Evolutionary conservation across 2,113 vertebrate genomes (phyloP), one percentile per base, ranked within the genome.

Genomic region (Rhegmatorhina hoffmannsi): DNA sequence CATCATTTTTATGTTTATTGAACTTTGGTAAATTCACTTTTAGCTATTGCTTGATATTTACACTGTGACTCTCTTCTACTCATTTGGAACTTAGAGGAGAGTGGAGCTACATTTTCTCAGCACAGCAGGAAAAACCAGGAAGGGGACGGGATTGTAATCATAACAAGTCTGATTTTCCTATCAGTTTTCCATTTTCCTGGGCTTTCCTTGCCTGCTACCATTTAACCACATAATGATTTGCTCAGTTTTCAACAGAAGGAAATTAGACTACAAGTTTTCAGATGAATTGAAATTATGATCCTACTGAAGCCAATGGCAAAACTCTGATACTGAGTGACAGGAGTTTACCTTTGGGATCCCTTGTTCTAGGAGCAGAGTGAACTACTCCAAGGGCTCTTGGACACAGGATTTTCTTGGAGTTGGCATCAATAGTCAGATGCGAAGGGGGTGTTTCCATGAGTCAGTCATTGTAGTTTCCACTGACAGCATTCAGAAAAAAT

Each of bases 1-100:
- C 94, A 98, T 98, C 98, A 98, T 96, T 98, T 98, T 98, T 98
- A 98, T 98, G 97, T 97, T 98, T 98, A 98, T 98, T 98, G 97
- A 98, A 98, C 94, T 98, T 98, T 97, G 91, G 96, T 97, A 98
- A 98, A 97, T 96, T 98, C 96, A 96, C 92, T 97, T 96, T 95
- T 85, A 96, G 94, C 95, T 96, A 93, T 90, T 96, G 96, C 97
- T 94, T 97, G 44, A 80, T 84, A 68, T 94, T 97, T 97, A 96
- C 84, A 89, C 50, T 46, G 40, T 29, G 95, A 82, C 76, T 92
- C 73, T 93, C 75, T 88, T 74, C 80, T 69, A 75, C 83, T 87
- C 84, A 83, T 82, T 94, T 78, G 52, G 79, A 78, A 76, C 78
- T 91, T 83, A n/a, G 75, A 69, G 73, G 64, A 95, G 84, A 84